Conservation (phyloP, 2,113 vertebrate species). For the Dendrocopos noguchii region DNA sequence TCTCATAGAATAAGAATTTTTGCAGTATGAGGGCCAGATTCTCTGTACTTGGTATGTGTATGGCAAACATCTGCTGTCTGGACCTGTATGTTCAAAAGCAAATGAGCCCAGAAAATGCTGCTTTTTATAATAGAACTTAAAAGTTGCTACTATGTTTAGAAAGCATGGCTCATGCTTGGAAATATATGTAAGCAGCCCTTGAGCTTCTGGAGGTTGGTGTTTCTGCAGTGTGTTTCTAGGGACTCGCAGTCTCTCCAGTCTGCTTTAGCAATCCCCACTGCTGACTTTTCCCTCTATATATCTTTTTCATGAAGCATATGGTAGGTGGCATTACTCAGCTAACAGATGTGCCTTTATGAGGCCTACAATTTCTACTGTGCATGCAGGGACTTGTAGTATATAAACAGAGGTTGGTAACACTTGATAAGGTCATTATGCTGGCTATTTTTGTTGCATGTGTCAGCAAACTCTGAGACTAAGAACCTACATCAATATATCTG, state of each 20-base stretch:
- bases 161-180: neutral
- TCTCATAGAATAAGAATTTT: neutral
- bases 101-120: neutral
- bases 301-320: constrained; percentile 41
- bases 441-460: constrained; percentile 53
- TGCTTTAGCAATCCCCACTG: neutral
- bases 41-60: neutral
- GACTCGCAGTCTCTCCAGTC: neutral
- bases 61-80: constrained; percentile 3
- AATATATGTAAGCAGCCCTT: neutral
- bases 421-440: constrained; percentile 57
- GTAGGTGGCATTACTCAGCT: constrained; percentile 37
- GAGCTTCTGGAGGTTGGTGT: neutral
- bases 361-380: constrained; percentile 11
- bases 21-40: neutral
- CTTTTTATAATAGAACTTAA: neutral
- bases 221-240: neutral
- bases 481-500: constrained; percentile 53
- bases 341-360: constrained; percentile 60
- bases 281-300: neutral
- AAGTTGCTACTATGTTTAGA: neutral
- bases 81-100: neutral
- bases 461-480: constrained; percentile 28
- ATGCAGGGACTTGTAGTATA: constrained; percentile 11
- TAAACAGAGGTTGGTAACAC: constrained; percentile 39